Base-by-base conservation (phyloP, 2,888 invertebrate species). In the Eremobia ochroleuca region DNA sequence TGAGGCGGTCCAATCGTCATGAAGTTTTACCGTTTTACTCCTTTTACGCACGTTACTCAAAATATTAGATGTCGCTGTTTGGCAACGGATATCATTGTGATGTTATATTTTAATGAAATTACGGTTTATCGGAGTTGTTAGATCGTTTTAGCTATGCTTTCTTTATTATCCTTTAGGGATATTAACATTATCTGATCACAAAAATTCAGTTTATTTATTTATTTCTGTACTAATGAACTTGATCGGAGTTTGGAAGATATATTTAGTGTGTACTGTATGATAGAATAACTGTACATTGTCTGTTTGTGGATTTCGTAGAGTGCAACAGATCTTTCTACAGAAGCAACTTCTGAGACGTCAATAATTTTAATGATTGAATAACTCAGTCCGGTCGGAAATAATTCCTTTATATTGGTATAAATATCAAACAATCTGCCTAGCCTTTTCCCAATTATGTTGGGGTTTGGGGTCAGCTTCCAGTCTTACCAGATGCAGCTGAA, bases 21-120 rank as follows among this genome's bases (percentile, higher is more conserved):
- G 79, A 88, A 88, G 87, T 86, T 83, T 85, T 81, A 81, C 52
- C 79, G 87, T 85, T 82, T 81, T 78, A 75, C 40, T 81, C 71
- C 81, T 81, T 82, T 79, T 79, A 73, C 66, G 69, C 73, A 79
- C 21, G 66, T 66, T 59, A 67, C 70, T 64, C 43, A 71, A 69
- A 69, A 58, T 75, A 70, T 83, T 78, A 74, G 70, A 81, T 81
- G 77, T 76, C 65, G 55, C 71, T 78, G 71, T 76, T 72, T 76
- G 69, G 66, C 37, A 79, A 58, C 59, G 55, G 52, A 74, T 83
- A 83, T 77, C 77, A 58, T 68, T 66, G 66, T 79, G 66, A 65
- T 59, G 55, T 73, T 65, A 59, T 58, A 68, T 73, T 78, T 64
- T 43, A 62, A 46, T 66, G 18, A 75, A 66, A 66, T 65, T 31